Percentiles rank a stretch among this genome's conserved stretches.
Conservation (phyloP, 2,888 invertebrate species). For the Drosophila trichaetosa region DNA sequence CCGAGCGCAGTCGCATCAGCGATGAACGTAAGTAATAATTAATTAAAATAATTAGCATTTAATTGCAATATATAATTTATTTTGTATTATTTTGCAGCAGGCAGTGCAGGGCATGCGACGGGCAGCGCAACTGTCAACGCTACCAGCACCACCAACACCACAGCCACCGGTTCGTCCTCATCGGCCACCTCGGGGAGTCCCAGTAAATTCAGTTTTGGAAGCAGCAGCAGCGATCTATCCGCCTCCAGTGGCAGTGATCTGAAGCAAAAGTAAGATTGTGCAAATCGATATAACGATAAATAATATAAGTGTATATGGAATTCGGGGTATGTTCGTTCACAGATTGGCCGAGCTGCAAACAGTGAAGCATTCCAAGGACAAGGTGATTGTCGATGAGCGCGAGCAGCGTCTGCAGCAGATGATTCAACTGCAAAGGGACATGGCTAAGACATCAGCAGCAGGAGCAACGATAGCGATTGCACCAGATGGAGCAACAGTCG, state of each 20-base stretch:
- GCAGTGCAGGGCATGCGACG: conserved; percentile 11
- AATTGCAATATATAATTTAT: neutral
- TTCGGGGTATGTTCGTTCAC: neutral
- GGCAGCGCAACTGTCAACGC: conserved; percentile 9
- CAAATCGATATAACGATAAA: neutral
- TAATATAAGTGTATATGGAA: neutral
- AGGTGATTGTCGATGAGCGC: conserved; percentile 90
- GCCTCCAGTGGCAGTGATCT: conserved; percentile 70
- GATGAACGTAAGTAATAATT: conserved; percentile 67
- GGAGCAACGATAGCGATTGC: conserved; percentile 7
- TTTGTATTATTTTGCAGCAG: conserved; percentile 14
- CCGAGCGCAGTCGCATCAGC: conserved; percentile 81
- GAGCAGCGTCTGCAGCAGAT: conserved; percentile 91
- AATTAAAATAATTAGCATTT: neutral
- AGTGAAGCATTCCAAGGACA: conserved; percentile 91
- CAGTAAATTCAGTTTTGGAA: conserved; percentile 32
- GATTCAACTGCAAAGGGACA: conserved; percentile 90
- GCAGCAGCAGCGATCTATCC: conserved; percentile 40
- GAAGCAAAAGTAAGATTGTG: conserved; percentile 78
- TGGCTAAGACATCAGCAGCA: conserved; percentile 88
- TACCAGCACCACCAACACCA: conserved; percentile 1
- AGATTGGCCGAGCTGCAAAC: conserved; percentile 89
- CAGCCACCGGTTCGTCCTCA: conserved; percentile 17
- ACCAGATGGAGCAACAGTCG: conserved; percentile 84
- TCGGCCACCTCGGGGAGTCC: conserved; percentile 42